phyloP scores from a whole-genome alignment of 2,797 vertebrate species.

The Alfaro cultratus region DNA sequence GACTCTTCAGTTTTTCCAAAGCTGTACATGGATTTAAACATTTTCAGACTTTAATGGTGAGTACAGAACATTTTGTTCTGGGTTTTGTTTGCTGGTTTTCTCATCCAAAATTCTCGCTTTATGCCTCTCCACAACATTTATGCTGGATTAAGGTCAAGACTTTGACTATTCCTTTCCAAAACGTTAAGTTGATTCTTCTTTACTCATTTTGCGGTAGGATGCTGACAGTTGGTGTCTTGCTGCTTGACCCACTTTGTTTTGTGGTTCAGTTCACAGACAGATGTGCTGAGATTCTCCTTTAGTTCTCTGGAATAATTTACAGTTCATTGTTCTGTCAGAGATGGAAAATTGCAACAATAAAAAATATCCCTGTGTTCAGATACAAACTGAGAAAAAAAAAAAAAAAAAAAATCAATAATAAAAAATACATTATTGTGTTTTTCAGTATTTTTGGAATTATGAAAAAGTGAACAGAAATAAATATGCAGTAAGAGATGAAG shows the following conservation, averaged over 20 bases:
- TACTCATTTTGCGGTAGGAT: background rate
- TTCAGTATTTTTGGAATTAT: background rate
- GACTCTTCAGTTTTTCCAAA: too few species aligned
- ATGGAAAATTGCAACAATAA: background rate
- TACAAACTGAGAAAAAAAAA: background rate
- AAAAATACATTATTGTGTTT: background rate
- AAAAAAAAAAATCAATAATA: background rate
- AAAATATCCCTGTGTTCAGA: background rate
- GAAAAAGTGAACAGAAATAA: background rate
- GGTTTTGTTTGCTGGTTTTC: background rate
- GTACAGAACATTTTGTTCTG: background rate
- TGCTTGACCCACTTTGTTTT: background rate
- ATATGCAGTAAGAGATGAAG: background rate
- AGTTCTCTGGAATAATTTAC: background rate
- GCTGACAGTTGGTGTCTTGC: background rate
- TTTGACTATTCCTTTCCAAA: background rate
- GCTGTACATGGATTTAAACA: background rate
- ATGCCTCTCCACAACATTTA: background rate
- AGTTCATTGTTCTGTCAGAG: background rate
- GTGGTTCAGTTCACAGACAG: background rate
- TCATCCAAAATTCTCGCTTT: background rate
- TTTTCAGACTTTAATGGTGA: background rate
- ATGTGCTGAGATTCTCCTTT: background rate
- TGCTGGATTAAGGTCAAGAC: background rate
- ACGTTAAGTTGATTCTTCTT: background rate